A percentile compares a stretch with the other conserved stretches of the same genome.
These are phyloP conservation scores for Mormoops blainvillei DNA, from an alignment of 2,113 vertebrate species.

Conservation along the genomic window DNA sequence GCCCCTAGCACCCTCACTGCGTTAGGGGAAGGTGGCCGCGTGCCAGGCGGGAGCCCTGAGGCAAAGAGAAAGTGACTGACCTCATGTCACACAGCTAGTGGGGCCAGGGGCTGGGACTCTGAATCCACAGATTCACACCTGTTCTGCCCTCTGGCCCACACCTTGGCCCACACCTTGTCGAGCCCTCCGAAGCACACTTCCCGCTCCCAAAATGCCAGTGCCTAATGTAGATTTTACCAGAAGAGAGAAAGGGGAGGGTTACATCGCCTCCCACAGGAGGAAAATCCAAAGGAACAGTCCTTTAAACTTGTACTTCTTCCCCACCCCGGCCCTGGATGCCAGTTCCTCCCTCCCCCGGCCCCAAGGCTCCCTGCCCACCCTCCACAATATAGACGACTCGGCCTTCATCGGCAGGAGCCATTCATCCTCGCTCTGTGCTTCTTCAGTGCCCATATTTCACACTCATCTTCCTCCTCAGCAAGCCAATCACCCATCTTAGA, in stretches of 20 bases:
- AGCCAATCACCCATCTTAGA: not conserved
- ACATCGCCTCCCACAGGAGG: rapidly evolving
- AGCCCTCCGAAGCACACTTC: not conserved
- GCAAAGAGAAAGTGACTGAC: not conserved
- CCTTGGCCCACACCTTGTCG: not conserved
- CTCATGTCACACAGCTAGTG: not conserved
- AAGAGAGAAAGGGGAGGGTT: not conserved
- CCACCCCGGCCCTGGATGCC: not conserved
- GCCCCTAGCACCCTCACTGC: not conserved
- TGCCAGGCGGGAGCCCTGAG: not conserved
- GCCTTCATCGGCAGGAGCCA: not conserved
- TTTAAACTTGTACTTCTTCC: not conserved
- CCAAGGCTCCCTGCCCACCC: not conserved
- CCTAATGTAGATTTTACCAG: no score
- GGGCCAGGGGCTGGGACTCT: not conserved
- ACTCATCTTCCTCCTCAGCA: not conserved
- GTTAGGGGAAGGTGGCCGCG: not conserved
- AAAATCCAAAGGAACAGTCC: not conserved
- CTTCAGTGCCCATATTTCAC: not conserved
- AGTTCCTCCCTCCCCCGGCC: rapidly evolving
- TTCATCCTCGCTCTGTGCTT: not conserved
- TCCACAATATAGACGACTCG: rapidly evolving
- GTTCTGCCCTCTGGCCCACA: not conserved
- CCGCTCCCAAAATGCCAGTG: rapidly evolving
- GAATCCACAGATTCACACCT: not conserved